Evolutionary conservation across 1,140 invertebrate species (phyloP), one percentile per base, ranked within the genome.

Genomic region (Drosophila erecta): DNA sequence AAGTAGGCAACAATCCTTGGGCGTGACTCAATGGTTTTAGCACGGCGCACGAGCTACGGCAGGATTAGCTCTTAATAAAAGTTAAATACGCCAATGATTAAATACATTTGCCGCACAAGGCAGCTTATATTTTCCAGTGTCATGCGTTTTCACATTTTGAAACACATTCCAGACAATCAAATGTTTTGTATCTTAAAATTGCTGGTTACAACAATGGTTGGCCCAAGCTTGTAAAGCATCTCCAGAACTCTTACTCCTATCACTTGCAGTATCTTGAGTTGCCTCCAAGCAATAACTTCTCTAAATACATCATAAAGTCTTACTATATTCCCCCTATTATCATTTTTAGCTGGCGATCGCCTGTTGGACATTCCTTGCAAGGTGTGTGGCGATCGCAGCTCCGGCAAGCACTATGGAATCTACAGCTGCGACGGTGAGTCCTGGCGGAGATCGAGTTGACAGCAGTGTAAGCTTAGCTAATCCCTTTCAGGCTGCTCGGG

Each of bases 361-460:
- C 94, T 99, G 46, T 94, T 99, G 72, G 98, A 99, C 93, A 98
- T 99, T 90, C 97, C 97, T 0, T 99, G 98, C 93, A 97, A 98
- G 93, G 98, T 99, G 62, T 99, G 98, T 91, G 98, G 98, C 41
- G 98, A 99, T 93, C 94, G 98, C 85, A 98, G 97, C 92, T 98
- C 97, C 17, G 98, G 98, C 69, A 98, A 99, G 94, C 98, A 99
- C 93, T 99, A 99, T 94, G 98, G 98, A 58, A 98, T 98, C 86
- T 98, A 98, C 93, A 98, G 97, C 90, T 99, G 98, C 93, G 98
- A 99, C 94, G 97, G 98, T 98, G 94, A 95, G 94, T 93, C 20
- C 1, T 6, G 41, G 11, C 5, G 17, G n/a, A 10, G 17, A 14
- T 30, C 8, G 2, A 10, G 14, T 22, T 10, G 33, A 5, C 22